A percentile compares a stretch with the other conserved stretches of the same genome.
phyloP scores from a whole-genome alignment of 2,113 vertebrate species.

The Neolamprologus devosi region DNA sequence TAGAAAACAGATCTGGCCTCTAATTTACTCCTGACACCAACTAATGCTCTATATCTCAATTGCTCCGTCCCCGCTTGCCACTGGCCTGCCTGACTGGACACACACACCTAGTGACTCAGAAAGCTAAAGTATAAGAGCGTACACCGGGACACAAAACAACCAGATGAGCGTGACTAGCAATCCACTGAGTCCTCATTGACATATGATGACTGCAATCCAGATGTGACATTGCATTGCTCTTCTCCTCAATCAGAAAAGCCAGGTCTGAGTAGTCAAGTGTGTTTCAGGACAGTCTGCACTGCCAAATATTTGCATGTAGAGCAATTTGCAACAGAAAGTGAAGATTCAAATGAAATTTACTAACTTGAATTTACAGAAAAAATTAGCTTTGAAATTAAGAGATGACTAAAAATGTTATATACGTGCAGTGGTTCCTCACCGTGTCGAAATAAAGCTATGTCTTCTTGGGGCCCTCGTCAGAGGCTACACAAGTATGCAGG shows the following conservation, averaged over 20 bases:
- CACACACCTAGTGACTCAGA: neutral
- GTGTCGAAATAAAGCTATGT: neutral
- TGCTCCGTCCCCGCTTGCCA: constrained; percentile 47
- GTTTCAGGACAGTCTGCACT: neutral
- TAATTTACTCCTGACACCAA: constrained; percentile 91
- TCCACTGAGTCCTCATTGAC: neutral
- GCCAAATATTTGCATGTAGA: neutral
- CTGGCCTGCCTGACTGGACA: constrained; percentile 38
- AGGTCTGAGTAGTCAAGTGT: neutral
- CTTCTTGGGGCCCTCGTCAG: neutral
- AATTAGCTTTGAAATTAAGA: neutral
- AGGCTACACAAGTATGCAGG: neutral
- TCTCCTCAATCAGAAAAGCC: neutral
- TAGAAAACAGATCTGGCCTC: constrained; percentile 94
- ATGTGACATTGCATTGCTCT: neutral
- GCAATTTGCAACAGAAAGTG: neutral
- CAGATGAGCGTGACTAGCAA: neutral
- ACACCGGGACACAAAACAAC: neutral
- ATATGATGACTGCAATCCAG: neutral
- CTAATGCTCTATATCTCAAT: constrained; percentile 91
- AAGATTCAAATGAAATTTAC: neutral
- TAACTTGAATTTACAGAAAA: neutral
- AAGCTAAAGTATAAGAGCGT: neutral
- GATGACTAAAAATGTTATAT: neutral
- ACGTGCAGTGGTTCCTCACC: neutral